Evolutionary conservation across 2,113 vertebrate genomes (phyloP), one percentile per base, ranked within the genome.

Genomic region (Sorex fumeus): DNA sequence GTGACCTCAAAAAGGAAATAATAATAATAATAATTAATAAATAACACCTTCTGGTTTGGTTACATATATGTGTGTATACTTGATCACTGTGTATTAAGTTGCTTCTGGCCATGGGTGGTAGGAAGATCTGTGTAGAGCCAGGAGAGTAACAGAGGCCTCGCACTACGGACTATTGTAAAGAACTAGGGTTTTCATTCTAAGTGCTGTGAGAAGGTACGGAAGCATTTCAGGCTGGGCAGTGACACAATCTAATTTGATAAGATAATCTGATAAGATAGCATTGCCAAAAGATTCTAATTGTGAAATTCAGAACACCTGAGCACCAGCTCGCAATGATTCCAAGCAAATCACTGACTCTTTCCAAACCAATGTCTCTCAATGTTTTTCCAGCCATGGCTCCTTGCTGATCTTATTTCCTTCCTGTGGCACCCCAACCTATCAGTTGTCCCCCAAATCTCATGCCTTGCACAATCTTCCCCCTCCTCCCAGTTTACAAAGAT

Each of bases 251-350:
- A 85, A 93, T 87, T 60, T 40, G 40, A 40, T 3, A 40, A 40
- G 40, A 40, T 40, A 40, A 40, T 3, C 7, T 15, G 28, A 62
- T 28, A 67, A 28, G 45, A 60, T 18, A 30, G 30, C 27, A 19
- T 83, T 79, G 64, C 60, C 36, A 1, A 84, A 87, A 91, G 53
- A 94, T 78, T 50, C 86, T 57, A 34, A 47, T 2, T 75, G 67
- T 72, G 75, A 91, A 93, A 93, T 80, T 91, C 34, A 91, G 50
- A 88, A 79, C 88, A 74, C n/a, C 43, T 81, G 36, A 86, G 34
- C 16, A 69, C 60, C 28, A 36, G 79, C 91, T 66, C 85, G 27
- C 32, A 90, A 34, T 7, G 60, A 88, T 75, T 84, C 60, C 40
- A 45, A 84, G 74, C 0, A 72, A 87, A 90, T 89, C 75, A 87